Conservation (phyloP, 2,888 invertebrate genomes). For the Pimpla rufipes region DNA sequence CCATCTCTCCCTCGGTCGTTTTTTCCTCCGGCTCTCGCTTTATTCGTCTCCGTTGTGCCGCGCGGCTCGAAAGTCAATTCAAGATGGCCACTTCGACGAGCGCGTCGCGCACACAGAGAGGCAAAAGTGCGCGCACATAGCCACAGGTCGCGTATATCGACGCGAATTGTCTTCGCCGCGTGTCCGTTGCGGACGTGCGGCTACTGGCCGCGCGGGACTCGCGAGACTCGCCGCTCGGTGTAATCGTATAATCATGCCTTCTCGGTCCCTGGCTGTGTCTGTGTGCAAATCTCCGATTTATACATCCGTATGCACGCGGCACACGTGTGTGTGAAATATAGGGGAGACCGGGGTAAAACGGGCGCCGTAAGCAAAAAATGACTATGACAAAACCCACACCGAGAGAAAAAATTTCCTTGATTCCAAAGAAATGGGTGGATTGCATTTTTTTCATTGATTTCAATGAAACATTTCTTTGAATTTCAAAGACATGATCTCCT, state of each 20-base stretch:
- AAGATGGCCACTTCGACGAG: slow-evolving; percentile 78
- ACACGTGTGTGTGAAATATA: no score
- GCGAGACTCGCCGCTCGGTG: slow-evolving; percentile 46
- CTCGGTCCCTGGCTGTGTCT: background rate
- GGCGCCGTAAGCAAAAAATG: no score
- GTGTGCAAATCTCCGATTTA: slow-evolving; percentile 14
- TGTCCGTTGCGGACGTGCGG: no score
- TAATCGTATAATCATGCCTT: slow-evolving; percentile 48
- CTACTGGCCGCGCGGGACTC: no score
- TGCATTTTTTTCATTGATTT: no score
- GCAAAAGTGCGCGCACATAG: slow-evolving; percentile 50
- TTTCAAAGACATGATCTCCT: no score
- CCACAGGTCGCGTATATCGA: background rate
- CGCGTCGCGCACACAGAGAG: no score
- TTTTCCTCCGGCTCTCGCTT: slow-evolving; percentile 31
- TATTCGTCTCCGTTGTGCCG: slow-evolving; percentile 32
- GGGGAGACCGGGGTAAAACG: no score
- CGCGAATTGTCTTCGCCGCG: slow-evolving; percentile 11
- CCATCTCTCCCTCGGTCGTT: slow-evolving; percentile 51
- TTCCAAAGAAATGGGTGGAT: no score
- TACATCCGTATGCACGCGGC: slow-evolving; percentile 39
- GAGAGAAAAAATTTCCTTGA: no score
- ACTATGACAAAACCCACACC: no score
- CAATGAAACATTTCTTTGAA: no score
- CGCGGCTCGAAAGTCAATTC: slow-evolving; percentile 80